Base-by-base conservation (phyloP, 2,797 vertebrate species). In the Schizopygopsis pylzovi region DNA sequence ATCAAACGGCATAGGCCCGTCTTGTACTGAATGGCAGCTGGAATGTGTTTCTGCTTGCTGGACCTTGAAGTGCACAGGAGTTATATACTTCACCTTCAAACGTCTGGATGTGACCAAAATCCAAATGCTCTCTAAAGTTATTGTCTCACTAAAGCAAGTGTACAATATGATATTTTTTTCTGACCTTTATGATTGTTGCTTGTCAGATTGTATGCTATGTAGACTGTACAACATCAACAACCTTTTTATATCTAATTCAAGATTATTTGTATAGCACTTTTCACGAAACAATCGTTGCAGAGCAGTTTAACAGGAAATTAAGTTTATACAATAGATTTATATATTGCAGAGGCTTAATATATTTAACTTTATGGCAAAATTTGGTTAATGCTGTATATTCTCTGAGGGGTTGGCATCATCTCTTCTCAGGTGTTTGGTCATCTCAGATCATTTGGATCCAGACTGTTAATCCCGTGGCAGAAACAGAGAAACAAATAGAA, bases 11-110 rank as follows among this genome's bases (percentile, higher is more conserved):
- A 84, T 18, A 79, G 67, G 45, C 43, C 25, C 49, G 8, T 63
- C 49, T 87, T 80, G 85, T 68, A 22, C 22, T 65, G 84, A 87
- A 22, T 83, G 81, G 61, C 85, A 81, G 81, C 54, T 72, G 33
- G 37, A 88, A 84, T 79, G 49, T 54, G 49, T 81, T 80, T 87
- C 59, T 5, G 54, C 61, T 82, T 56, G 47, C 84, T 73, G 81
- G 79, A 89, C 83, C 81, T 86, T 76, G 80, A 89, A 82, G 70
- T 79, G 78, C 47, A 45, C 54, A 56, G 78, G 63, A 86, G 77
- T 68, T 80, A 56, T 67, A 61, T 52, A 59, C 33, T 25, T 84
- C 82, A 84, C 33, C 80, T 86, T 89, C 77, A 61, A 59, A 43
- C 15, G n/a, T 12, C 63, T 80, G 47, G 49, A 83, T 89, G 83